Base-by-base conservation (phyloP, 2,888 invertebrate species). In the Mythimna albipuncta region DNA sequence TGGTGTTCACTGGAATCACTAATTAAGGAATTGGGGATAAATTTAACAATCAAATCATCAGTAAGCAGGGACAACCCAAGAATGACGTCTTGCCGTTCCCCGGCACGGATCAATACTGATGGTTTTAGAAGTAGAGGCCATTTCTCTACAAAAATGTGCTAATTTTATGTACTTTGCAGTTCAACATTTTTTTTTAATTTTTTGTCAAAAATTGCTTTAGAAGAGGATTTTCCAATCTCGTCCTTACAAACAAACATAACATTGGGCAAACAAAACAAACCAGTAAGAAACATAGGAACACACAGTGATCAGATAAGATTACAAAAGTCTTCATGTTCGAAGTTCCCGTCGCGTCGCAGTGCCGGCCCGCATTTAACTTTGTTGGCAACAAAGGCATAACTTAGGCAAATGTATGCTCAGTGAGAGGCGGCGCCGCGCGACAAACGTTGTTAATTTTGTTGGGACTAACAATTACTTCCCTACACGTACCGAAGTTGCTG, bases 361-460 rank as follows among this genome's bases (percentile, higher is more conserved):
- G 13, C n/a, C n/a, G 44, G 13, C 54, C n/a, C 52, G 13, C 35
- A 57, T 35, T 47, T 54, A 72, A 76, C 35, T 64, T 75, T 7
- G 66, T 58, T 50, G 32, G 69, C 73, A 72, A 79, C 72, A 72
- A 57, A 61, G 19, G 63, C 68, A 79, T 82, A 79, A 83, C 76
- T 74, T 69, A 85, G 59, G 72, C 41, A 72, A 71, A 70, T 59
- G 47, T 66, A 26, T 55, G 38, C 35, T 21, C 44, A 32, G 26
- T 38, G 44, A 55, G 13, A 61, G 77, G 32, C 47, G 26, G 58
- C 50, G 58, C 62, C 57, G 55, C 11, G 41, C 41, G 50, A 79
- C 74, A 52, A 69, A 71, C 64, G 59, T 67, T 72, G 65, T 68
- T 79, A 69, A 84, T 84, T 79, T 79, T 63, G 68, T 66, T 72